Percentiles rank a stretch among this genome's conserved stretches.
Conservation (phyloP, 2,113 vertebrate genomes). For the Ramphastos sulfuratus region DNA sequence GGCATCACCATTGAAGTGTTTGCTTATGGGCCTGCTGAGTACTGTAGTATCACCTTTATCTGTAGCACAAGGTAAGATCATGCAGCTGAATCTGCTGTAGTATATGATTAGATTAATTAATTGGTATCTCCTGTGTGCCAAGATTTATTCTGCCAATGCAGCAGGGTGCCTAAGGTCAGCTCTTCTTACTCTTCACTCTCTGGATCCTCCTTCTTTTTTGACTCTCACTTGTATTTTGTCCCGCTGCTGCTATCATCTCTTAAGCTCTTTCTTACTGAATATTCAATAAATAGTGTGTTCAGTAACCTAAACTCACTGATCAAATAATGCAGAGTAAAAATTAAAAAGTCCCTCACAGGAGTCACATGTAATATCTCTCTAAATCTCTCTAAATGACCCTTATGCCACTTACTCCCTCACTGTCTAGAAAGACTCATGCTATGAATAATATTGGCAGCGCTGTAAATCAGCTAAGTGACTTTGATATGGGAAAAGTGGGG, state of each 20-base stretch:
- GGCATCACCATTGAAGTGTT: background rate
- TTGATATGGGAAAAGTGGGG: background rate
- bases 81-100: background rate
- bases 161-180: background rate
- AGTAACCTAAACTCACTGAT: background rate
- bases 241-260: background rate
- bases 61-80: background rate
- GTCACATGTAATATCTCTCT: background rate
- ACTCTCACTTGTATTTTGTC: background rate
- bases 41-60: background rate
- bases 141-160: background rate
- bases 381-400: background rate
- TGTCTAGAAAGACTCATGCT: background rate
- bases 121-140: background rate
- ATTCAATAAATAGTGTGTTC: background rate
- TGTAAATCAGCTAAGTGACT: background rate
- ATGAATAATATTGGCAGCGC: background rate
- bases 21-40: background rate
- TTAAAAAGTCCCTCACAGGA: background rate
- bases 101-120: background rate
- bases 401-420: background rate
- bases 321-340: background rate
- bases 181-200: background rate
- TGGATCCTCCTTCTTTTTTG: background rate
- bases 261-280: background rate